Conservation (phyloP, 1,140 invertebrate genomes). For the Lepidotrigona ventralis region DNA sequence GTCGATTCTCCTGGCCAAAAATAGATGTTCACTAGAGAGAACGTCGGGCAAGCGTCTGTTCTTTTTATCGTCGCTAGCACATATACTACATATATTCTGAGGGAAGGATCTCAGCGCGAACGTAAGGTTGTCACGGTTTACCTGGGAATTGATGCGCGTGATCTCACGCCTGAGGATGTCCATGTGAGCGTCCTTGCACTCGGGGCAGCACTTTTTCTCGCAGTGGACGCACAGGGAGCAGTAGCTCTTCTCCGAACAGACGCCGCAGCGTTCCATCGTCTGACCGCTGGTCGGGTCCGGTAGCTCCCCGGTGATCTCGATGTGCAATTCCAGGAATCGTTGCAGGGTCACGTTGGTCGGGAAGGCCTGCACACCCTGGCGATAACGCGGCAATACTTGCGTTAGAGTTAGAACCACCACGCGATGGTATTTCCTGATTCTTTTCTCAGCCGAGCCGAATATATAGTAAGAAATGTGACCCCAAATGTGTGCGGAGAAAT, state of each 20-base stretch:
- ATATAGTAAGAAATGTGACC: too few species aligned
- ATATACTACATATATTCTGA: background rate
- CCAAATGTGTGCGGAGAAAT: too few species aligned
- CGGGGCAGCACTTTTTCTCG: slow-evolving; percentile 94
- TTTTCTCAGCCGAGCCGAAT: too few species aligned
- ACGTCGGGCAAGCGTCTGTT: background rate
- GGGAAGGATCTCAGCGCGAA: background rate
- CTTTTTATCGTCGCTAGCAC: background rate
- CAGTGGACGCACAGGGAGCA: slow-evolving; percentile 95
- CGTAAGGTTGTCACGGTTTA: slow-evolving; percentile 65
- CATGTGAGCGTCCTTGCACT: slow-evolving; percentile 96
- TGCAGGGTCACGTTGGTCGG: slow-evolving; percentile 98
- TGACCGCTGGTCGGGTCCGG: slow-evolving; percentile 93
- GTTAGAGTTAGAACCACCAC: slow-evolving; percentile 7
- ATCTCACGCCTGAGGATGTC: slow-evolving; percentile 97
- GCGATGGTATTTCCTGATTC: too few species aligned
- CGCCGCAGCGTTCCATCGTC: slow-evolving; percentile 91
- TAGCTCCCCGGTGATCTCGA: slow-evolving; percentile 94
- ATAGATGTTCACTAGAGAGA: slow-evolving; percentile 3
- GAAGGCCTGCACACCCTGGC: slow-evolving; percentile 93
- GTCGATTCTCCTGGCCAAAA: background rate
- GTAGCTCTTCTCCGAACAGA: slow-evolving; percentile 97
- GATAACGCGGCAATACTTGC: slow-evolving; percentile 9
- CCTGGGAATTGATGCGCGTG: slow-evolving; percentile 94
- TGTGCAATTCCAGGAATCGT: slow-evolving; percentile 96